Evolutionary conservation across 2,113 vertebrate genomes (phyloP), one percentile per base, ranked within the genome.

Genomic region (Balaenoptera acutorostrata): DNA sequence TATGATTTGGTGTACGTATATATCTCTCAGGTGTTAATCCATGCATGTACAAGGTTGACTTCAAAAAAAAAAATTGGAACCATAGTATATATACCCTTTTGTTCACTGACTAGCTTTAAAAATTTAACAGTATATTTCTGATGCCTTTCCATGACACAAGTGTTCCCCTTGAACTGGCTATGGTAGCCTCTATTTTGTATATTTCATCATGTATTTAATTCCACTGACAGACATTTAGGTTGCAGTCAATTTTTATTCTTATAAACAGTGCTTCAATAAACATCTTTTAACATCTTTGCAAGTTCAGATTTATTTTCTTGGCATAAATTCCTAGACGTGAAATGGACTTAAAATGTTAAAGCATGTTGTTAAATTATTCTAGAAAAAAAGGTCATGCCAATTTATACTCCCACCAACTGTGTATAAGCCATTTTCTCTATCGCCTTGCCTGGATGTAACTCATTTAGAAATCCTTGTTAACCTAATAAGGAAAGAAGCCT

Each of bases 251-350:
- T 91, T 86, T 95, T 85, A 87, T 95, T 96, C 64, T 85, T 91
- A 92, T 95, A 92, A 96, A 89, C 83, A 93, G 78, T 68, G 68
- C 25, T 86, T 96, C 77, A 96, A 68, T 92, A 93, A 96, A 97
- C 33, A 95, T 44, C 33, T 88, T 95, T 88, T 90, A 96, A 96
- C 41, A 97, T 96, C 69, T 96, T 95, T 91, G 39, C 87, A 94
- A 88, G 66, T 95, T 96, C 68, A 92, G 57, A 95, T 96, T 94
- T 91, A 90, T 95, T 96, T 97, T 93, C 95, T 97, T 98, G 96
- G 96, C 81, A 94, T 93, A 94, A 92, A 91, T 94, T 97, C 64
- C 4, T 87, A 90, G 69, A 90, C 27, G 66, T 88, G 18, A 97
- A 96, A 93, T 96, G 77, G 61, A 96, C 85, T 93, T 94, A 95